Base-by-base conservation (phyloP, 2,113 vertebrate genomes). In the Sitta europaea region DNA sequence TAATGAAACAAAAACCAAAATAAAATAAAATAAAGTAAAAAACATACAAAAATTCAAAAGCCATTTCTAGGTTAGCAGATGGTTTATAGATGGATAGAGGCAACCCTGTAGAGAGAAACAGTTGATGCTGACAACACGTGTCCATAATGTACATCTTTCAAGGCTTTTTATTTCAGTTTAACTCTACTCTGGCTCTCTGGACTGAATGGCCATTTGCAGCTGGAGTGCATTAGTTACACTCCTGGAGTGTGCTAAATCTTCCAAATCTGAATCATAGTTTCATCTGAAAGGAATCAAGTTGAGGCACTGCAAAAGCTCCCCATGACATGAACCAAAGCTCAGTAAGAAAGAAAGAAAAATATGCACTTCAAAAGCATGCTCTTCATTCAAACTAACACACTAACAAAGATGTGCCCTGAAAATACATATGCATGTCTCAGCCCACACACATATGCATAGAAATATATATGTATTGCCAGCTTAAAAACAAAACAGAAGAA, bases 141-240 rank as follows among this genome's bases (percentile, higher is more conserved):
- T 85, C 92, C 66, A 53, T 72, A 90, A 88, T 71, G 83, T 36
- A 42, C 70, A 97, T 81, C 58, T 95, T 95, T 53, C 90, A 91
- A 80, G 45, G 40, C 87, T 80, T 94, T 96, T 91, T 82, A 91
- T 93, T 95, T 96, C 88, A 93, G 81, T 90, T 95, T 93, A 92
- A 61, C 77, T 87, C 61, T 36, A 59, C 63, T 91, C 84, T 87
- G 61, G 65, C 80, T 67, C 40, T 71, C 22, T 51, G 36, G 45
- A 81, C 67, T 86, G 87, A 87, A 89, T 74, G 84, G 36, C 62
- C 90, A 72, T 91, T 95, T 97, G 92, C 90, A 95, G 94, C 94
- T 96, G 95, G 94, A 96, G 70, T 67, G 77, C 87, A 94, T 96
- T 97, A 97, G 96, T 95, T 93, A 75, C 87, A 85, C 95, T 93